Conservation (phyloP, 2,888 invertebrate species). For the Agrotis puta region DNA sequence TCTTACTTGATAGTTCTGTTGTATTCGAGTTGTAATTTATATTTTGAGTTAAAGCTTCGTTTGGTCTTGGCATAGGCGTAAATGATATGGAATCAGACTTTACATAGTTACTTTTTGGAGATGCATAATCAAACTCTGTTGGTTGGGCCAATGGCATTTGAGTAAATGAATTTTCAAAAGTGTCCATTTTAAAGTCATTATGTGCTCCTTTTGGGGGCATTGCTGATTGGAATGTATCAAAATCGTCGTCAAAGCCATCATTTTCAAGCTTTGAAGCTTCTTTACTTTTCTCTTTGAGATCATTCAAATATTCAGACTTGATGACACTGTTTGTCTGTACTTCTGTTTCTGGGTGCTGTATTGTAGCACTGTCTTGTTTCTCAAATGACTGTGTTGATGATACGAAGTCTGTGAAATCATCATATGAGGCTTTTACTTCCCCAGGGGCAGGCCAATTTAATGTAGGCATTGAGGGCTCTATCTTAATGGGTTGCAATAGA, state of each 20-base stretch:
- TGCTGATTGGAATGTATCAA: conserved; percentile 87
- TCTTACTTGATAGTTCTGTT: conserved; percentile 62
- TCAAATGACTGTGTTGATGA: conserved; percentile 75
- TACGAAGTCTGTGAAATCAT: conserved; percentile 86
- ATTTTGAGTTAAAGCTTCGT: conserved; percentile 68
- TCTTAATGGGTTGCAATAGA: conserved; percentile 85
- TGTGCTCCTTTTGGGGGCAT: conserved; percentile 70
- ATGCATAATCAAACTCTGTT: conserved; percentile 68
- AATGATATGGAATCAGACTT: conserved; percentile 79
- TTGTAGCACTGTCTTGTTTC: conserved; percentile 31
- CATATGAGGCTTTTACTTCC: conserved; percentile 86
- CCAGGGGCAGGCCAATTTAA: conserved; percentile 90
- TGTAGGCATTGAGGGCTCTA: conserved; percentile 84
- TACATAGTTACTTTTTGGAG: conserved; percentile 68
- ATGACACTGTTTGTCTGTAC: conserved; percentile 12
- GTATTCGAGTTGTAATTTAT: conserved; percentile 63
- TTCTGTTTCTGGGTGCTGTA: conserved; percentile 16
- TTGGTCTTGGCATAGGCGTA: conserved; percentile 66
- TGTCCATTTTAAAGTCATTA: conserved; percentile 57
- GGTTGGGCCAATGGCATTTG: conserved; percentile 65
- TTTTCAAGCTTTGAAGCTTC: conserved; percentile 43
- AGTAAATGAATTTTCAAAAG: conserved; percentile 55
- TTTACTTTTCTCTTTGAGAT: conserved; percentile 42
- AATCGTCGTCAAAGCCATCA: conserved; percentile 81
- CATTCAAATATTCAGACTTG: conserved; percentile 36